These are phyloP conservation scores for Grammomys dolichurus DNA, from an alignment of 2,113 vertebrate genomes.

Conservation along the genomic window DNA sequence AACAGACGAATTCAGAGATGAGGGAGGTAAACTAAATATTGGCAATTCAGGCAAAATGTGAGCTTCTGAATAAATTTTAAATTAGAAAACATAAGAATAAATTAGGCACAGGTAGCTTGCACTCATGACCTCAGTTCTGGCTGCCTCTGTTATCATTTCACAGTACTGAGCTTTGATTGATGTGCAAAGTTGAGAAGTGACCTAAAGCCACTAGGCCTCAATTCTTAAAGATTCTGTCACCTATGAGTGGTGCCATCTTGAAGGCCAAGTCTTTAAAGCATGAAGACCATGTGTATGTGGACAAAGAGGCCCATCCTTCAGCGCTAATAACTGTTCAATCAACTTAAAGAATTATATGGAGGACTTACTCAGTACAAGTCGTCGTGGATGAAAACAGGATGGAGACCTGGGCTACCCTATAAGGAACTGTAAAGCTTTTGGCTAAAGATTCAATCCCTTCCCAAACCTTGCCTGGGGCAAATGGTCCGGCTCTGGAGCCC, in stretches of 20 bases:
- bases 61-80: slow-evolving; percentile 73
- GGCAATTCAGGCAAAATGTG: slow-evolving; percentile 62
- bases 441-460: background rate
- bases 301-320: background rate
- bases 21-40: background rate
- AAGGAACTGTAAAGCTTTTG: background rate
- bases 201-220: background rate
- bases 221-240: background rate
- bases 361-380: background rate
- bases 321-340: background rate
- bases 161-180: background rate
- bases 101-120: background rate
- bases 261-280: background rate
- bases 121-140: background rate
- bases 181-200: background rate
- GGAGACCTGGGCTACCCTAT: background rate
- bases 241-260: background rate
- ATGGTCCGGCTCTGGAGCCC: no score
- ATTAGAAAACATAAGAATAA: slow-evolving; percentile 23
- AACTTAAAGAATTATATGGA: background rate
- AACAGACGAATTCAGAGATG: slow-evolving; percentile 43
- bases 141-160: background rate
- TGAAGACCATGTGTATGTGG: background rate
- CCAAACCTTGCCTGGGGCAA: background rate
- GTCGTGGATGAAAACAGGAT: background rate